Evolutionary conservation across 1,140 invertebrate genomes (phyloP).

Genomic region (Drosophila bocki): DNA sequence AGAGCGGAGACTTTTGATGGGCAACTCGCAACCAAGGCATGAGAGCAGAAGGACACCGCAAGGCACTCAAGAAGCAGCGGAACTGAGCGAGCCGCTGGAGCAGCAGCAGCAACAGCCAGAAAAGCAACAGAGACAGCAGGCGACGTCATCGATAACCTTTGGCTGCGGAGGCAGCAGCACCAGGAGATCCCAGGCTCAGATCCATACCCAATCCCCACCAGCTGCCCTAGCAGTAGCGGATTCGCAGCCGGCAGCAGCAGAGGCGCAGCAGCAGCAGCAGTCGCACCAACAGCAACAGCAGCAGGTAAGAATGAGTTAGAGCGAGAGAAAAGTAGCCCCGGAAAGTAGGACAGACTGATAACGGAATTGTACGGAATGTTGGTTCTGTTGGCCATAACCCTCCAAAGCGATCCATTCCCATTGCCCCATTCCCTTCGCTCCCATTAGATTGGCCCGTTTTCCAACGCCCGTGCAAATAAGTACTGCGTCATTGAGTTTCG

Average conservation of each 20-base stretch:
- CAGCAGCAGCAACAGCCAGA: slow-evolving; percentile 32
- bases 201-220: slow-evolving; percentile 17
- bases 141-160: slow-evolving; percentile 17
- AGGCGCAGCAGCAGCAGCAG: not conserved
- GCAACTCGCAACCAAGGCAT: slow-evolving; percentile 54
- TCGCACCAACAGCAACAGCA: slow-evolving; percentile 20
- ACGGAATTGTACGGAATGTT: slow-evolving; percentile 14
- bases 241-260: slow-evolving; percentile 23
- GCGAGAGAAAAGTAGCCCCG: not conserved
- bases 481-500: slow-evolving; percentile 28
- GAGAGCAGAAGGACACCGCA: slow-evolving; percentile 46
- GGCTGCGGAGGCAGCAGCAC: slow-evolving; percentile 22
- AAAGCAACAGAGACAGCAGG: slow-evolving; percentile 26
- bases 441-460: slow-evolving; percentile 12
- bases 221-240: slow-evolving; percentile 3
- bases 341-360: slow-evolving; percentile 45
- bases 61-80: slow-evolving; percentile 39
- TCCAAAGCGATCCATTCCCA: not conserved
- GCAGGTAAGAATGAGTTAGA: slow-evolving; percentile 39
- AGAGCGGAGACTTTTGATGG: slow-evolving; percentile 55
- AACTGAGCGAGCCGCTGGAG: slow-evolving; percentile 27
- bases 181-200: slow-evolving; percentile 22
- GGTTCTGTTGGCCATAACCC: slow-evolving; percentile 16
- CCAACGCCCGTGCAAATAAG: slow-evolving; percentile 10
- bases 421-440: not conserved